A percentile compares a stretch with the other conserved stretches of the same genome.
phyloP scores from a whole-genome alignment of 2,888 invertebrate species.

The Hydrotaea cyrtoneurina region DNA sequence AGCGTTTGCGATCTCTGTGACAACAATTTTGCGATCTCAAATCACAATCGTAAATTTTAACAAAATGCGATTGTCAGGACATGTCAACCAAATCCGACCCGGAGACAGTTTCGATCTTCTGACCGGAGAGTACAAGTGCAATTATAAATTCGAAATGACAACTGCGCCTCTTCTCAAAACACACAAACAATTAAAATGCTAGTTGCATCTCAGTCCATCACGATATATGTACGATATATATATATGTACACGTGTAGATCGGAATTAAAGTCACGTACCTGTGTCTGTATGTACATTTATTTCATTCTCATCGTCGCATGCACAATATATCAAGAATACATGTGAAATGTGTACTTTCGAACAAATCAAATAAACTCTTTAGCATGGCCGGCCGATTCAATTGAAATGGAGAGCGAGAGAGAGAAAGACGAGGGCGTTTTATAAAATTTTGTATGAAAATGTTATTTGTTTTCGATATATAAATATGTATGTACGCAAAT shows the following conservation, averaged over 20 bases:
- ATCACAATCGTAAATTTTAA: no score
- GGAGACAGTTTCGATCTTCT: no score
- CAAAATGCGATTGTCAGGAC: no score
- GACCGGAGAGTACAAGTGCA: no score
- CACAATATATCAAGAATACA: neutral
- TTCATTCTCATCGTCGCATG: neutral
- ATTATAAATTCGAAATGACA: no score
- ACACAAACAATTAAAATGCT: no score
- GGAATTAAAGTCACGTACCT: constrained; percentile 32
- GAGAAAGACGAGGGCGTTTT: constrained; percentile 16
- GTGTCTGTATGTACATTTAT: neutral
- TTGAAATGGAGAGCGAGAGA: neutral
- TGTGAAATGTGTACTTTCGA: neutral
- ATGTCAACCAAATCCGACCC: no score
- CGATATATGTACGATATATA: no score
- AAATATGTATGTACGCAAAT: constrained; percentile 69
- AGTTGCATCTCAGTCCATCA: no score
- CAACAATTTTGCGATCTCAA: no score
- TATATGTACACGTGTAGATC: neutral
- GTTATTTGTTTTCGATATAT: constrained; percentile 65
- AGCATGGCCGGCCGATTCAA: neutral
- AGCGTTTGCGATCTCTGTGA: no score
- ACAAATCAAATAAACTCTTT: neutral
- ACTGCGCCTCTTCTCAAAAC: no score
- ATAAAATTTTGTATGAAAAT: constrained; percentile 68